phyloP scores from a whole-genome alignment of 2,797 vertebrate species.

The Todus mexicanus region DNA sequence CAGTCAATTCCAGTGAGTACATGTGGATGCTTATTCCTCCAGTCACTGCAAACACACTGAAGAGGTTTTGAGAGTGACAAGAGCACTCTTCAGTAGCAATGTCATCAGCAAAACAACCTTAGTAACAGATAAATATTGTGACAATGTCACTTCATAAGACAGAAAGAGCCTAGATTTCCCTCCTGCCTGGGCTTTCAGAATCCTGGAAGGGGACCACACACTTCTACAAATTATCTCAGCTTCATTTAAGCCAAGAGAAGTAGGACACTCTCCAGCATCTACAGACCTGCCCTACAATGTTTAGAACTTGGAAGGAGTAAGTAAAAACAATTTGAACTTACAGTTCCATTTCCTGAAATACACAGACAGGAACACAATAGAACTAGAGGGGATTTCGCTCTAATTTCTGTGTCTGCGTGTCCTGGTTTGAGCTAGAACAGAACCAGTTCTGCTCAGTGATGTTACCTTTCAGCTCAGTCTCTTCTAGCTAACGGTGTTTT shows the following conservation, averaged over 20 bases:
- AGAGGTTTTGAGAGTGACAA: neutral
- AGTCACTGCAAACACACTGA: neutral
- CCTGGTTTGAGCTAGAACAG: neutral
- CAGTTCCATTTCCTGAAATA: neutral
- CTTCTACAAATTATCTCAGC: neutral
- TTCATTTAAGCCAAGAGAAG: neutral
- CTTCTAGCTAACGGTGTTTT: neutral
- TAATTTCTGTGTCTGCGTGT: neutral
- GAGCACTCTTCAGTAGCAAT: neutral
- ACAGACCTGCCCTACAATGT: neutral
- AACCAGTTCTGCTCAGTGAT: neutral
- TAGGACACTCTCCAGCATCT: neutral
- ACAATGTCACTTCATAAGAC: neutral
- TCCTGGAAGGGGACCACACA: neutral
- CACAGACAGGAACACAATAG: neutral
- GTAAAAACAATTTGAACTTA: neutral
- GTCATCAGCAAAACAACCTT: neutral
- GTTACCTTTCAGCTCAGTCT: neutral
- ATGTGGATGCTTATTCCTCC: neutral
- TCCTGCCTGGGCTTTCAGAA: neutral
- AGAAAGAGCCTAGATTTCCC: neutral
- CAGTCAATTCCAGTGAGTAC: neutral
- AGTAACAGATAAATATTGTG: neutral
- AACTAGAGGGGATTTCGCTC: neutral
- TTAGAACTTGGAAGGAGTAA: neutral